These are phyloP conservation scores for Luperina testacea DNA, from an alignment of 2,888 invertebrate genomes.

Conservation along the genomic window DNA sequence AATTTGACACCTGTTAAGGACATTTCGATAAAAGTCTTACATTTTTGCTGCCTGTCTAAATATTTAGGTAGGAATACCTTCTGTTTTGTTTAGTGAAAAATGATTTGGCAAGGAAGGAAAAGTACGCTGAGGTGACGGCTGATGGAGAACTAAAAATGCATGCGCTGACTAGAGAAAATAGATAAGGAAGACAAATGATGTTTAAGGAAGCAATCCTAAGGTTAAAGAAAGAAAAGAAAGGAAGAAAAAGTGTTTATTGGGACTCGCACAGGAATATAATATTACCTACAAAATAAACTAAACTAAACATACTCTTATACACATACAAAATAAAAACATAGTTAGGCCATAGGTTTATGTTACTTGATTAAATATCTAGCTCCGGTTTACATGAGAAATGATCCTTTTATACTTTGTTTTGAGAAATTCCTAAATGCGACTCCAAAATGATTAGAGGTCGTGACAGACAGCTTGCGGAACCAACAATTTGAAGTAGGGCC, in stretches of 20 bases:
- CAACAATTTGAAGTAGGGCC: not conserved
- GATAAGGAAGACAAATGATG: not conserved
- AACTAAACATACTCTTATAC: not conserved
- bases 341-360: not conserved
- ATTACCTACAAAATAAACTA: not conserved
- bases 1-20: slow-evolving; percentile 55
- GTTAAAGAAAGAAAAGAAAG: not conserved
- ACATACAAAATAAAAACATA: not conserved
- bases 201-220: not conserved
- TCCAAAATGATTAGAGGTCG: not conserved
- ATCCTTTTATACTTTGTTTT: not conserved
- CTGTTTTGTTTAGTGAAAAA: not conserved
- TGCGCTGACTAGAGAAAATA: not conserved
- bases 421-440: not conserved
- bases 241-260: not conserved
- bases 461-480: not conserved
- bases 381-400: not conserved
- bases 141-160: not conserved
- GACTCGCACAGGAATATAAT: not conserved
- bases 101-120: not conserved
- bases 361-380: not conserved
- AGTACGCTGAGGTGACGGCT: too few relatives aligned
- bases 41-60: slow-evolving; percentile 32
- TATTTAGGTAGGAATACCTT: not conserved
- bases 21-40: slow-evolving; percentile 51